Conservation (phyloP, 2,797 vertebrate species). For the Echiichthys vipera region DNA sequence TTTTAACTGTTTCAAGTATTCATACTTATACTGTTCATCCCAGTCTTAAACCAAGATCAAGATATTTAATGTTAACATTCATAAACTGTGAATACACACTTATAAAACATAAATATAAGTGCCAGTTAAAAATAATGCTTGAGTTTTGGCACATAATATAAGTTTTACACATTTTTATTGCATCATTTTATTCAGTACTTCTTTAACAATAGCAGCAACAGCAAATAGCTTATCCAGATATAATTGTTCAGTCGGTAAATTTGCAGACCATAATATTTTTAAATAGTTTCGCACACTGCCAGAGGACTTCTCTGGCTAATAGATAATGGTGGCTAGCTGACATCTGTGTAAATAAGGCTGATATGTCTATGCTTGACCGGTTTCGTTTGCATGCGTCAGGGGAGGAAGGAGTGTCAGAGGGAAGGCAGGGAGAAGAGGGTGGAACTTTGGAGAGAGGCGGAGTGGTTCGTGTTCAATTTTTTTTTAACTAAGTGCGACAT, state of each 20-base stretch:
- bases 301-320: too few relatives aligned
- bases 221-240: neutral
- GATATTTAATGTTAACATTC: neutral
- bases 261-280: neutral
- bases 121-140: too few relatives aligned
- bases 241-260: neutral
- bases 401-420: too few relatives aligned
- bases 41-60: neutral
- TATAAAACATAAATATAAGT: neutral
- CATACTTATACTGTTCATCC: neutral
- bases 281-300: too few relatives aligned
- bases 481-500: too few relatives aligned
- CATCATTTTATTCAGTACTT: neutral
- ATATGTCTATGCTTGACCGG: too few relatives aligned
- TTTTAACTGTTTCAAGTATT: neutral
- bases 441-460: too few relatives aligned
- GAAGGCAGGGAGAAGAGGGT: too few relatives aligned
- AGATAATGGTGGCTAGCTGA: too few relatives aligned
- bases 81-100: neutral
- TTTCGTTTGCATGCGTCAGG: too few relatives aligned
- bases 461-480: too few relatives aligned
- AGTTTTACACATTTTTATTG: neutral
- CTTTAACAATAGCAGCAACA: neutral
- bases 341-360: too few relatives aligned
- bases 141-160: neutral